phyloP scores from a whole-genome alignment of 2,797 vertebrate genomes.

The Cyclura pinguis region DNA sequence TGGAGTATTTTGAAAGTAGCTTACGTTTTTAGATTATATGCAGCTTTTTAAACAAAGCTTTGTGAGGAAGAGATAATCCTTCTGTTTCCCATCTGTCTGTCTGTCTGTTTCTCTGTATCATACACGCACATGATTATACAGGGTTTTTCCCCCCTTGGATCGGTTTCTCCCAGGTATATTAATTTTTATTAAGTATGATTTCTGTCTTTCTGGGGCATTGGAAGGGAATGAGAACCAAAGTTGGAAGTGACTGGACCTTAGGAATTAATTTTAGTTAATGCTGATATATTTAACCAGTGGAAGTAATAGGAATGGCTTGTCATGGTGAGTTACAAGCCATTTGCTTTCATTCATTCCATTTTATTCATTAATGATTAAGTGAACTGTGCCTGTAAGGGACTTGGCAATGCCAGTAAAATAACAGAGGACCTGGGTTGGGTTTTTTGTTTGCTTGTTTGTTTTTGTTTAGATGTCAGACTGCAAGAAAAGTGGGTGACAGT shows the following conservation, averaged over 20 bases:
- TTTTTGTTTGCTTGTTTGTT: too few relatives aligned
- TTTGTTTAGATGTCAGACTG: neutral
- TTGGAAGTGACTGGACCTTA: neutral
- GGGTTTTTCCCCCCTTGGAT: neutral
- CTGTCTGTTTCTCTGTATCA: too few relatives aligned
- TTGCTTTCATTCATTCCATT: conserved; percentile 70
- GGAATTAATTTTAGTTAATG: conserved; percentile 32
- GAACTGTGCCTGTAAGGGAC: conserved; percentile 75
- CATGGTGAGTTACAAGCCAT: conserved; percentile 50
- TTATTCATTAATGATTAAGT: conserved; percentile 69
- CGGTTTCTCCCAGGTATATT: conserved; percentile 6
- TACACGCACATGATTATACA: neutral
- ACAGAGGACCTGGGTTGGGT: conserved; percentile 34
- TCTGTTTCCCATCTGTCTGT: neutral
- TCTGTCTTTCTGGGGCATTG: conserved; percentile 24
- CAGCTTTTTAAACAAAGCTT: conserved; percentile 11
- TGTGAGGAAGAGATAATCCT: neutral
- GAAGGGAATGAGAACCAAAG: neutral
- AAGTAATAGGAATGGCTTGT: conserved; percentile 66
- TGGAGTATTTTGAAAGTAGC: conserved; percentile 18
- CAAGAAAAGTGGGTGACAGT: neutral
- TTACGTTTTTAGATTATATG: conserved; percentile 16
- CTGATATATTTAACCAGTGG: conserved; percentile 56
- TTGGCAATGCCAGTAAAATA: conserved; percentile 61
- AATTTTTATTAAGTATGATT: conserved; percentile 37